These are phyloP conservation scores for Hirtodrosophila confusa DNA, from an alignment of 2,888 invertebrate species.

Conservation along the genomic window DNA sequence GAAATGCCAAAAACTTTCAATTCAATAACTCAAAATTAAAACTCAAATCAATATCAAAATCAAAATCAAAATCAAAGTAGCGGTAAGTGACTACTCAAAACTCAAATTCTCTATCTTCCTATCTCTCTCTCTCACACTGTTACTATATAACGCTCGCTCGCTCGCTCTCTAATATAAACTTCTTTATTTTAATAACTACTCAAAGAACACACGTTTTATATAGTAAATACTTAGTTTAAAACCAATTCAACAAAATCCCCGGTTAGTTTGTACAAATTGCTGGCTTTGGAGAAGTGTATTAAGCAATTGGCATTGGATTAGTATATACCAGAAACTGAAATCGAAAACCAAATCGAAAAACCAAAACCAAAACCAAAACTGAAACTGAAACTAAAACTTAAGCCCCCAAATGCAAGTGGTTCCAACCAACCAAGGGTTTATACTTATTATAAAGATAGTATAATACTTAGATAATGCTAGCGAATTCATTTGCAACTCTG, in stretches of 20 bases:
- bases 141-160: slow-evolving; percentile 62
- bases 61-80: slow-evolving; percentile 34
- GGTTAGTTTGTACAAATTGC: slow-evolving; percentile 70
- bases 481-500: slow-evolving; percentile 32
- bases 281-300: slow-evolving; percentile 59
- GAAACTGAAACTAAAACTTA: slow-evolving; percentile 11
- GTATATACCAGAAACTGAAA: slow-evolving; percentile 13
- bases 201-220: slow-evolving; percentile 43
- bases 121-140: slow-evolving; percentile 36
- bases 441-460: slow-evolving; percentile 20
- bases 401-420: slow-evolving; percentile 57
- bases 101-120: slow-evolving; percentile 42
- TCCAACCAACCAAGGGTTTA: slow-evolving; percentile 68
- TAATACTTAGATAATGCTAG: slow-evolving; percentile 40
- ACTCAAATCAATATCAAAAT: slow-evolving; percentile 36
- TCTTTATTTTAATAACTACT: slow-evolving; percentile 53
- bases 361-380: slow-evolving; percentile 16
- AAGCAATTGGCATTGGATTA: slow-evolving; percentile 61
- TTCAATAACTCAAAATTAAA: slow-evolving; percentile 49
- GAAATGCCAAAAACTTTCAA: slow-evolving; percentile 43
- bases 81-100: slow-evolving; percentile 71
- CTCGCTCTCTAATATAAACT: slow-evolving; percentile 61
- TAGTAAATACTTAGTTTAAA: slow-evolving; percentile 30
- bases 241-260: slow-evolving; percentile 43
- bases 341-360: slow-evolving; percentile 10